These are phyloP conservation scores for Delichon dasypus DNA, from an alignment of 2,797 vertebrate species.

Conservation along the genomic window DNA sequence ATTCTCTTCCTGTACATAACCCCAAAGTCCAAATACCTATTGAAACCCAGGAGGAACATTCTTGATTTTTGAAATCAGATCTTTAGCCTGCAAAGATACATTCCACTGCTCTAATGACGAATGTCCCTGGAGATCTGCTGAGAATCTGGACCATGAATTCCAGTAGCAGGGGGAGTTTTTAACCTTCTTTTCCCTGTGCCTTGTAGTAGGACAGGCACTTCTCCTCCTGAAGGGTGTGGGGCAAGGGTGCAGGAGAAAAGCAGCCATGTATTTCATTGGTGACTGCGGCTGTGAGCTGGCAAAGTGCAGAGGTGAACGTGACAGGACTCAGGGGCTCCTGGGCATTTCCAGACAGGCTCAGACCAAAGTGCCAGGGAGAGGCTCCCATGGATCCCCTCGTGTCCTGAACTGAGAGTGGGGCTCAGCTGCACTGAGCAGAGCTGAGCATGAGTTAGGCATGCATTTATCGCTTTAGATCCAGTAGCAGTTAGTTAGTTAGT, in stretches of 20 bases:
- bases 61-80: background rate
- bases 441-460: background rate
- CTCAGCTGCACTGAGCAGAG: background rate
- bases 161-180: background rate
- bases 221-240: background rate
- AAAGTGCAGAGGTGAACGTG: rapidly evolving
- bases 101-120: background rate
- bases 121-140: background rate
- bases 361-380: background rate
- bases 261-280: rapidly evolving
- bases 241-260: background rate
- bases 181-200: background rate
- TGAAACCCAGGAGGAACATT: background rate
- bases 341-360: background rate
- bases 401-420: background rate
- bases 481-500: too few relatives aligned
- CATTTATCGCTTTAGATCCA: background rate
- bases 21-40: background rate
- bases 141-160: background rate
- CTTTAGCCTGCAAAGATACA: background rate
- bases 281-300: background rate
- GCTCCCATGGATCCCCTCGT: rapidly evolving
- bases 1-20: background rate
- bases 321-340: background rate
- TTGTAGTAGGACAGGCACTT: background rate